phyloP scores from a whole-genome alignment of 2,888 invertebrate species.

The Cosmia trapezina region DNA sequence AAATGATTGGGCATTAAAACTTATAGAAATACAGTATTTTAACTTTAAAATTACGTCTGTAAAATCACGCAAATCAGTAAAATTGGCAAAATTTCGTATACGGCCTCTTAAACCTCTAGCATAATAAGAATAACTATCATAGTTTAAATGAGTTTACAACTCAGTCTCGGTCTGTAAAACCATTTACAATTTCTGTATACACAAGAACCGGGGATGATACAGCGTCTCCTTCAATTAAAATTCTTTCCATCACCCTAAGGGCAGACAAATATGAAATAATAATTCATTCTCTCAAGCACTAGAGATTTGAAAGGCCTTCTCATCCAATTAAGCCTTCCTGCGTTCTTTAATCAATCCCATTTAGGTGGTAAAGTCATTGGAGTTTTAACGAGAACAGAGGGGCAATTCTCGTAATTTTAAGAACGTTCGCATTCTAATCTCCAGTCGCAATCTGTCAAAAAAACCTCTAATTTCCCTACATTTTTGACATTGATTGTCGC shows the following conservation, averaged over 20 bases:
- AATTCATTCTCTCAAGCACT: conserved; percentile 56
- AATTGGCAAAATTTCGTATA: too few species aligned
- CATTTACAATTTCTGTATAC: conserved; percentile 27
- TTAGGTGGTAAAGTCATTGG: conserved; percentile 64
- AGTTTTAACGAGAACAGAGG: conserved; percentile 66
- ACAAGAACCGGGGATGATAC: conserved; percentile 11
- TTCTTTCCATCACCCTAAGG: conserved; percentile 22
- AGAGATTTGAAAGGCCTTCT: conserved; percentile 60
- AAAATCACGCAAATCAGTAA: too few species aligned
- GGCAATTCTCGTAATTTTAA: too few species aligned
- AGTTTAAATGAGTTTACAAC: conserved; percentile 8
- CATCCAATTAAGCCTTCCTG: conserved; percentile 68
- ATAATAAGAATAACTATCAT: conserved; percentile 14
- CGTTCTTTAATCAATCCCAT: conserved; percentile 68
- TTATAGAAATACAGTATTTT: too few species aligned
- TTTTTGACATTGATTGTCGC: too few species aligned
- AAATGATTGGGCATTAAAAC: too few species aligned
- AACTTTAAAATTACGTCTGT: too few species aligned
- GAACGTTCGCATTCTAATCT: too few species aligned
- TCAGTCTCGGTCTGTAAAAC: neutral
- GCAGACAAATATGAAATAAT: conserved; percentile 62
- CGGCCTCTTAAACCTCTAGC: neutral
- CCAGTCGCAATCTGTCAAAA: too few species aligned
- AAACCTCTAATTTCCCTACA: too few species aligned
- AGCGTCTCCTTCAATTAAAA: conserved; percentile 32